Evolutionary conservation across 2,888 invertebrate species (phyloP).

Genomic region (Crocallis elinguaria): DNA sequence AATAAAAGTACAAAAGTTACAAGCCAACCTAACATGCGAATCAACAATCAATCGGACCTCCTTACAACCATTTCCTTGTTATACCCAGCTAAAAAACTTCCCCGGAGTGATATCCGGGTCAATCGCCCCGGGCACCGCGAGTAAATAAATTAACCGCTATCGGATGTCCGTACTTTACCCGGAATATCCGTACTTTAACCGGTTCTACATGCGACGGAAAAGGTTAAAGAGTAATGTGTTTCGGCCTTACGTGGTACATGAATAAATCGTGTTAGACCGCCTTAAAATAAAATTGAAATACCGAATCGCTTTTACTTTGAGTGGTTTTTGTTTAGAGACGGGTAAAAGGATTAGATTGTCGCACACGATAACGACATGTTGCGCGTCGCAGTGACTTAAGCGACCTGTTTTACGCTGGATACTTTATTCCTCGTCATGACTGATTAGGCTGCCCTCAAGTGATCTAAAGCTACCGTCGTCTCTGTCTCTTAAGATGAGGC

Average conservation of each 20-base stretch:
- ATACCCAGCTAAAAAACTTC: conserved; percentile 45
- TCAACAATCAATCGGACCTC: conserved; percentile 23
- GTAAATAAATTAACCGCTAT: conserved; percentile 78
- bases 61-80: conserved; percentile 30
- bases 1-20: background rate
- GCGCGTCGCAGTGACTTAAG: too few relatives aligned
- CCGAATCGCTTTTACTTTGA: conserved; percentile 10
- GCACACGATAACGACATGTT: too few relatives aligned
- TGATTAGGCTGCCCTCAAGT: too few relatives aligned
- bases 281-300: conserved; percentile 6
- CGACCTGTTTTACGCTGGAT: too few relatives aligned
- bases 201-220: conserved; percentile 27
- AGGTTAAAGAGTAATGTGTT: conserved; percentile 30
- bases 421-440: too few relatives aligned
- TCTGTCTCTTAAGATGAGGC: too few relatives aligned
- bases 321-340: background rate
- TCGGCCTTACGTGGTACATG: conserved; percentile 19
- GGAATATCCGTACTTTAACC: conserved; percentile 23
- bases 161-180: conserved; percentile 65
- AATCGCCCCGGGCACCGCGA: conserved; percentile 62
- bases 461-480: too few relatives aligned
- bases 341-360: conserved; percentile 21
- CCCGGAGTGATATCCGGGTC: conserved; percentile 62
- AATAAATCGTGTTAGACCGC: conserved; percentile 12
- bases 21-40: background rate